phyloP scores from a whole-genome alignment of 2,888 invertebrate genomes.

The Magallana nippona region DNA sequence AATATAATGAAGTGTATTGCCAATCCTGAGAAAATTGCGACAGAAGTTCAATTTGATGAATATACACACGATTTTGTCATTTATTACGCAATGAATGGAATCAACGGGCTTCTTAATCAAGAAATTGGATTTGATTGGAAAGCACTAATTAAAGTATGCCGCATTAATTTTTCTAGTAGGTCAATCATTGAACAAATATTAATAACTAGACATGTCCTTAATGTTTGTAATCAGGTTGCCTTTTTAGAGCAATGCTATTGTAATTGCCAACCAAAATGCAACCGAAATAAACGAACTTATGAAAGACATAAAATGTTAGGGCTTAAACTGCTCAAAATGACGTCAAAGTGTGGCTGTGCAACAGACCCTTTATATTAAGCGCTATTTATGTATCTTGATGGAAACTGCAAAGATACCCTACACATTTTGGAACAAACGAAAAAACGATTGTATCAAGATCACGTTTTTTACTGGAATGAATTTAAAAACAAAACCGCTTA shows the following conservation, averaged over 20 bases:
- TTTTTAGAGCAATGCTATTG: background rate
- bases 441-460: background rate
- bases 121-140: background rate
- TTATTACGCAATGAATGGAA: background rate
- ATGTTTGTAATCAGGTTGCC: background rate
- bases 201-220: background rate
- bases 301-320: background rate
- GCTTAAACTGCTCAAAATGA: background rate
- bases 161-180: background rate
- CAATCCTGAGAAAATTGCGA: background rate
- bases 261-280: background rate
- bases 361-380: background rate
- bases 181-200: background rate
- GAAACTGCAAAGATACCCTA: background rate
- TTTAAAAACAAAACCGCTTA: background rate
- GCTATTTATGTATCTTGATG: background rate
- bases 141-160: background rate
- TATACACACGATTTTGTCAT: background rate
- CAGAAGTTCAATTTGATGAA: background rate
- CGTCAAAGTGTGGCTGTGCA: background rate
- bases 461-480: conserved; percentile 4
- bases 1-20: background rate
- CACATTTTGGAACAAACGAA: background rate
- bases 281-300: background rate
- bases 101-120: conserved; percentile 1